Percentiles rank a stretch among this genome's conserved stretches.
phyloP scores from a whole-genome alignment of 2,113 vertebrate species.

The Lipotes vexillifer region DNA sequence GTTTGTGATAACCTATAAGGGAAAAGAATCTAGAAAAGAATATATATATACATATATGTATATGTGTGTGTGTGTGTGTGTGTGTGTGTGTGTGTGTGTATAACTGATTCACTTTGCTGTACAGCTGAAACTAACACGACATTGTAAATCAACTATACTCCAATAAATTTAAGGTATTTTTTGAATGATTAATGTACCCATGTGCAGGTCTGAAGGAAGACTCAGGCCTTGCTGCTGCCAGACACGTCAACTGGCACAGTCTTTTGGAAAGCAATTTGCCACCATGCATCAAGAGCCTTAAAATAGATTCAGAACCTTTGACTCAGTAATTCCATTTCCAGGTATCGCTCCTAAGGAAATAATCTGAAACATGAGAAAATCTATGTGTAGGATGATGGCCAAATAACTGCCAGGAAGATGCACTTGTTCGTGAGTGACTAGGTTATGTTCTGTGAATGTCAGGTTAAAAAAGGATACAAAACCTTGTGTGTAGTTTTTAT shows the following conservation, averaged over 20 bases:
- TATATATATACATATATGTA: too few species aligned
- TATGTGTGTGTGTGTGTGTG: too few species aligned
- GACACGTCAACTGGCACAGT: not conserved
- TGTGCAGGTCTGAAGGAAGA: not conserved
- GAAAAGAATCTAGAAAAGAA: too few species aligned
- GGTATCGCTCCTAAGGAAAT: constrained; percentile 41
- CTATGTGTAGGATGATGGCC: not conserved
- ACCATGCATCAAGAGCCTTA: constrained; percentile 44
- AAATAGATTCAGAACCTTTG: constrained; percentile 54
- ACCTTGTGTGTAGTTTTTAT: not conserved
- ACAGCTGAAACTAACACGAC: too few species aligned
- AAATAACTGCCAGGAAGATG: not conserved
- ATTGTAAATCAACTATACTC: too few species aligned
- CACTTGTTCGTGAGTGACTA: not conserved
- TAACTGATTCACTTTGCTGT: too few species aligned
- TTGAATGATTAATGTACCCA: not conserved
- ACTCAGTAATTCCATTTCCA: constrained; percentile 53
- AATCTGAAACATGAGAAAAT: constrained; percentile 49
- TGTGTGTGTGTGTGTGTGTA: too few species aligned
- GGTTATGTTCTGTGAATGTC: not conserved
- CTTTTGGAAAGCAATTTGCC: constrained; percentile 45
- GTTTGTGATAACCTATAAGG: too few species aligned
- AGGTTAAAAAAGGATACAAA: not conserved
- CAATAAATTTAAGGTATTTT: not conserved
- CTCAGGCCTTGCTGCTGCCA: not conserved